Base-by-base conservation (phyloP, 2,888 invertebrate genomes). In the Hemithea aestivaria region DNA sequence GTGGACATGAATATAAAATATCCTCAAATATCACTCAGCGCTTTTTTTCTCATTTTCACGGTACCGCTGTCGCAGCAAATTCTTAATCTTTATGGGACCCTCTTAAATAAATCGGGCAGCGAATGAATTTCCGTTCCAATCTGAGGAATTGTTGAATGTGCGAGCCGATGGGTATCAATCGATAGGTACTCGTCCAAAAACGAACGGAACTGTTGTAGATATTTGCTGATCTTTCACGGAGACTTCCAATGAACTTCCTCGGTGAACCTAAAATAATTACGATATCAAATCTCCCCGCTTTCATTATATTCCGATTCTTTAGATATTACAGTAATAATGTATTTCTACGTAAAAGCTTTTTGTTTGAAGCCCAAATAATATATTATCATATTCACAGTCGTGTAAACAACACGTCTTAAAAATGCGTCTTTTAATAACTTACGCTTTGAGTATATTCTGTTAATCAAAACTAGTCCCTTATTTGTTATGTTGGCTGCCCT, bases 1-100 rank as follows among this genome's bases (percentile, higher is more conserved):
- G 45, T 42, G 49, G 51, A 49, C 49, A 51, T 48, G 55, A 55
- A 56, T 48, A 54, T 59, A 59, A 53, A 53, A 45, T 40, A 36
- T 34, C 27, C 30, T 40, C 40, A 45, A 45, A 40, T 37, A 45
- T 38, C 25, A 20, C 24, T 38, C 38, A 31, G 34, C 31, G 21
- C n/a, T 37, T 43, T 38, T 35, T 21, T 42, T 40, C 42, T 48
- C 40, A 48, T 48, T 48, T 46, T 38, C 40, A 44, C 41, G 35
- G 35, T 33, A 40, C 40, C 41, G 35, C 45, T 49, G 45, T 52
- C 49, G 33, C 35, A 42, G 52, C 52, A 50, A 49, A 53, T 50
- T 53, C 52, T 53, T 53, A 53, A 50, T 53, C 52, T 53, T 53
- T 53, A 53, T 50, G 45, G 46, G 49, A 42, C 48, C 52, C 52